These are phyloP conservation scores for Eristalis pertinax DNA, from an alignment of 2,888 invertebrate species.

Conservation along the genomic window DNA sequence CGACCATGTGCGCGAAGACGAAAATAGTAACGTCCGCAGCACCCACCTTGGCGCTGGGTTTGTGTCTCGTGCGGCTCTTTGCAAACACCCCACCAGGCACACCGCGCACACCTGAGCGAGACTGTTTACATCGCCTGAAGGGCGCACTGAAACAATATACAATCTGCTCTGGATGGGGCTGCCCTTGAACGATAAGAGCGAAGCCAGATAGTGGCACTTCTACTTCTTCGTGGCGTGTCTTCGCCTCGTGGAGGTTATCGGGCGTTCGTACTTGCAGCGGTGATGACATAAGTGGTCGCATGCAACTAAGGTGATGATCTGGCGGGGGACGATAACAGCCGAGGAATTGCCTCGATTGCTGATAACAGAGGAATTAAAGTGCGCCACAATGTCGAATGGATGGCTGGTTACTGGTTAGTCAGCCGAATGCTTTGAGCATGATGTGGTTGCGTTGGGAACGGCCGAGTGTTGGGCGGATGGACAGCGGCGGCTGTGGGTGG, in stretches of 20 bases:
- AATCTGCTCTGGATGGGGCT: not conserved
- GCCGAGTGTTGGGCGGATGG: not conserved
- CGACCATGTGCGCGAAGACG: not conserved
- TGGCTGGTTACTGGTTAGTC: constrained; percentile 4
- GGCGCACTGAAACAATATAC: not conserved
- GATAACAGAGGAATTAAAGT: constrained; percentile 21
- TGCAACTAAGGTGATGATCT: constrained; percentile 33
- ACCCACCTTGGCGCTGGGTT: not conserved
- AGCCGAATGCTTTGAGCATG: not conserved
- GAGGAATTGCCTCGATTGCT: not conserved
- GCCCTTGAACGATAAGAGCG: constrained; percentile 31
- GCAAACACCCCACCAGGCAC: not conserved
- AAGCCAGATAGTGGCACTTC: not conserved
- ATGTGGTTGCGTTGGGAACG: not conserved
- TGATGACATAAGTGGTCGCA: constrained; percentile 38
- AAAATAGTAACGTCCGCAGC: constrained; percentile 19
- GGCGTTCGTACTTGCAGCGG: constrained; percentile 7
- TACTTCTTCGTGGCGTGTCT: not conserved
- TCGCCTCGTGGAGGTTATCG: not conserved
- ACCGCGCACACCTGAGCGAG: not conserved
- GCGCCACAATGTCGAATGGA: constrained; percentile 11
- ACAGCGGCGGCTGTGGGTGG: not conserved
- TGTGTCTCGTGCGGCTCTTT: not conserved
- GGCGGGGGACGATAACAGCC: constrained; percentile 4
- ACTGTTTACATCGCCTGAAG: not conserved